phyloP scores from a whole-genome alignment of 2,797 vertebrate genomes.

The Dendrocincla tyrannina region DNA sequence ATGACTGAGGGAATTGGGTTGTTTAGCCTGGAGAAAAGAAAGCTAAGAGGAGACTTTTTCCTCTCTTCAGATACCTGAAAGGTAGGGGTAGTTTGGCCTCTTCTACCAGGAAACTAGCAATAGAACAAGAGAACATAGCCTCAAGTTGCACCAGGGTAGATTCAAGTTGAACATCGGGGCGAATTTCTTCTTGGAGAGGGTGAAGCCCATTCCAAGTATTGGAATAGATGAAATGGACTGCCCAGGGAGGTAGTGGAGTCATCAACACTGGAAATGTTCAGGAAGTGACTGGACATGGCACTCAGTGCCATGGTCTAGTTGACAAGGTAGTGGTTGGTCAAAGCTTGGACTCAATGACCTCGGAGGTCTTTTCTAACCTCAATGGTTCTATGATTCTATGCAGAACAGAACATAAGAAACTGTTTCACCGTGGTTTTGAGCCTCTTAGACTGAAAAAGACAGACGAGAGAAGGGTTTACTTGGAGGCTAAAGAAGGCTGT shows the following conservation, averaged over 20 bases:
- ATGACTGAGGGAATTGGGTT: not conserved
- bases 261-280: accelerated
- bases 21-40: not conserved
- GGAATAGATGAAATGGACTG: not conserved
- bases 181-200: not conserved
- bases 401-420: not conserved
- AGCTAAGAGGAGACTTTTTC: not conserved
- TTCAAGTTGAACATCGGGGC: not conserved
- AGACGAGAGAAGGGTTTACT: not conserved
- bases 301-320: not conserved
- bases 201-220: not conserved
- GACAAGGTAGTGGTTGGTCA: not conserved
- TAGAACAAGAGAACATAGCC: not conserved
- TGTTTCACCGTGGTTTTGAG: not conserved
- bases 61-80: not conserved
- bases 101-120: not conserved
- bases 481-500: not conserved
- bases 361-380: not conserved
- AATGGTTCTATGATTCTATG: not conserved
- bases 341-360: not conserved
- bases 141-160: not conserved
- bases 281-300: not conserved
- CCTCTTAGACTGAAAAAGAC: not conserved
- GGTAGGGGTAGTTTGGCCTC: accelerated
- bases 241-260: not conserved